Evolutionary conservation across 2,113 vertebrate genomes (phyloP), one percentile per base, ranked within the genome.

Genomic region (Perognathus longimembris): DNA sequence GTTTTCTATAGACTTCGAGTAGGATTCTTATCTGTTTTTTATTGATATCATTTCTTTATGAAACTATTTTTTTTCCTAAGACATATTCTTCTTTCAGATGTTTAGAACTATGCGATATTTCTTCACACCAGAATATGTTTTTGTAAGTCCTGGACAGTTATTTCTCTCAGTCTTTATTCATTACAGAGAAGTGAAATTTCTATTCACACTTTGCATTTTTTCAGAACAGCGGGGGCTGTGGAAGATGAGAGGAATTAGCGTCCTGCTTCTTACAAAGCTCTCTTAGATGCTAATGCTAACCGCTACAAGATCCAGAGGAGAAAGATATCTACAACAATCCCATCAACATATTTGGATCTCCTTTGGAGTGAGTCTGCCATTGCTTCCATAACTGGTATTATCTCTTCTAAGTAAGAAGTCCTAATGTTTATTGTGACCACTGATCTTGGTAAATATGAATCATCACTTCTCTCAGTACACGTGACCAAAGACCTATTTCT

Each of bases 41-140:
- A 92, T 20, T 77, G 76, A 45, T 79, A 17, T 79, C 76, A 66
- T 66, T 94, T 50, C 34, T 85, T 81, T 81, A 24, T 78, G 40
- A 87, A 93, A 87, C 17, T 4, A 40, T 75, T 91, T 90, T 93
- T 73, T 45, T 45, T n/a, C n/a, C 50, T 64, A 42, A 81, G 63
- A 34, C 18, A 21, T 0, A 15, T 12, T 90, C 36, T 87, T 88
- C 42, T 66, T 87, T 50, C 22, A 14, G 21, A 20, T 63, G 75
- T 86, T 85, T 88, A n/a, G 1, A 17, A 17, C 32, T 32, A 11
- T 32, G 22, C 20, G 7, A 34, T n/a, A 42, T 75, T 90, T 50
- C 18, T n/a, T 89, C 50, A 57, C 1, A 10, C 5, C 64, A 7
- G 14, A 45, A 36, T 24, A 54, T 30, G 11, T 83, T 88, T 76